Evolutionary conservation across 2,888 invertebrate genomes (phyloP), one percentile per base, ranked within the genome.

Genomic region (Epsilonema sp.): DNA sequence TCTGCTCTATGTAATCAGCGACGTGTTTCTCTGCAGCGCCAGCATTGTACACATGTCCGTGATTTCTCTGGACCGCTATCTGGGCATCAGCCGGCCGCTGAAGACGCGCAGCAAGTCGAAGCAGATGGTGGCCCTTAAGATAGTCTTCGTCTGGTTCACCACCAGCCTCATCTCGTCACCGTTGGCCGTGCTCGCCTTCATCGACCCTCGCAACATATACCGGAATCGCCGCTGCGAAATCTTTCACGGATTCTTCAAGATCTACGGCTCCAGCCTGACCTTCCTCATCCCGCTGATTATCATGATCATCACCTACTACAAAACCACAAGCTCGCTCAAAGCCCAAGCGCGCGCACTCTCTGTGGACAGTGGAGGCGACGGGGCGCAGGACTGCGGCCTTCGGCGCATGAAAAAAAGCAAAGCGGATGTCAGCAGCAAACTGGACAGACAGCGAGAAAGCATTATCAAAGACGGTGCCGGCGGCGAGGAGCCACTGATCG

Each of bases 251-350:
- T 49, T 42, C 19, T 57, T 55, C 46, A 42, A 45, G 48, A 42
- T 52, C 13, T 47, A 45, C 56, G 89, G 89, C 38, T 87, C 87
- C 48, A 79, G 87, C 60, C 79, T 86, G 57, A 85, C 85, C 57
- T 90, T 90, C 71, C 89, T 87, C 73, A 84, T 89, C 52, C 90
- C 90, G 0, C 72, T 89, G 54, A 75, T 79, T 36, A 85, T 90
- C 55, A 90, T 90, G 89, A 73, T 89, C 62, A 73, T 85, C 50
- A 85, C 86, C 19, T 89, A 89, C 62, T 80, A 83, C 5, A 73
- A 87, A 56, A 90, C 90, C 0, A 82, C 87, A 21, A 75, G 80
- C 48, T 72, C 89, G 26, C 70, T 90, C 60, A 82, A 83, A 11
- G 4, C 3, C 11, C 44, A n/a, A n/a, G n/a, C n/a, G n/a, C n/a